A percentile compares a stretch with the other conserved stretches of the same genome.
These are phyloP conservation scores for Drosophila neotestacea DNA, from an alignment of 2,888 invertebrate genomes.

Conservation along the genomic window DNA sequence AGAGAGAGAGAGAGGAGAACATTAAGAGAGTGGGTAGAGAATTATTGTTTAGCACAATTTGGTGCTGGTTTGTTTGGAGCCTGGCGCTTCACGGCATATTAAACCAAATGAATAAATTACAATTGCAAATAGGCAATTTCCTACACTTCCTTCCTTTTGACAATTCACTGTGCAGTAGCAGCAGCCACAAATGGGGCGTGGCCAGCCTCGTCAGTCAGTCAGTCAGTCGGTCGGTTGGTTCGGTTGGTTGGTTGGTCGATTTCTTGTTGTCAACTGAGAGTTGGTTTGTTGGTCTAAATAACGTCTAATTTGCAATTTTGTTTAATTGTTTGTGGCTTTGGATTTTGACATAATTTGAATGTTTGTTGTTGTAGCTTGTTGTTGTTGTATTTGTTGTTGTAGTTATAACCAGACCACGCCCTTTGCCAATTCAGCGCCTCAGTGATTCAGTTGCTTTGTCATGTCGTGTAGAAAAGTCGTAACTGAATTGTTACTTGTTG, in stretches of 20 bases:
- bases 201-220: conserved; percentile 20
- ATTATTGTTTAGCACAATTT: conserved; percentile 71
- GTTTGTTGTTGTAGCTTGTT: conserved; percentile 34
- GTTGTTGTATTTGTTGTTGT: conserved; percentile 17
- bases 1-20: conserved; percentile 3
- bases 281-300: conserved; percentile 65
- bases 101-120: conserved; percentile 81
- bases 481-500: conserved; percentile 44
- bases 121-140: conserved; percentile 82
- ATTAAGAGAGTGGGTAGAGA: conserved; percentile 4
- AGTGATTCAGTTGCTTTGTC: conserved; percentile 38
- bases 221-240: conserved; percentile 8
- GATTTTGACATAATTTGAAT: conserved; percentile 76
- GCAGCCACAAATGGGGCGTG: conserved; percentile 69
- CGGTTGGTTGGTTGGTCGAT: conserved; percentile 36
- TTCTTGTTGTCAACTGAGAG: conserved; percentile 33
- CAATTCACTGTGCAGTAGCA: conserved; percentile 44
- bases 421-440: conserved; percentile 23
- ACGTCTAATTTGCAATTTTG: conserved; percentile 81
- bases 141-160: conserved; percentile 76
- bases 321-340: conserved; percentile 80
- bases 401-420: conserved; percentile 28
- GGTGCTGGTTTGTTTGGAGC: conserved; percentile 52
- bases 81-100: conserved; percentile 75
- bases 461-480: conserved; percentile 53